Evolutionary conservation across 1,140 invertebrate genomes (phyloP).

Genomic region (Apis cerana): DNA sequence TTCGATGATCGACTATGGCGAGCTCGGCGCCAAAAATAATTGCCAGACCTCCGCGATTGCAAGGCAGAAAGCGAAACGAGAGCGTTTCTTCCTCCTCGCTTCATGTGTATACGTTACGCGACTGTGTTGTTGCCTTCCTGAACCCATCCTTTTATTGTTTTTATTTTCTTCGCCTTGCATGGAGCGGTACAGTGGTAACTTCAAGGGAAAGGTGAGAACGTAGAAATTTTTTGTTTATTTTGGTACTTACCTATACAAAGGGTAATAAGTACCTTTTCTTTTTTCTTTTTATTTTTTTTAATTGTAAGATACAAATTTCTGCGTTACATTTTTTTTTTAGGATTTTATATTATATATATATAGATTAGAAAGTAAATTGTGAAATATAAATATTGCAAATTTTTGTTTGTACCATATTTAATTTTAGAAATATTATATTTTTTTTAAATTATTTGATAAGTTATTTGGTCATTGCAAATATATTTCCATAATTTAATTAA

Average conservation of each 20-base stretch:
- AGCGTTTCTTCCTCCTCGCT: conserved; percentile 41
- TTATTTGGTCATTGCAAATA: background rate
- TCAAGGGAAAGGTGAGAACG: conserved; percentile 14
- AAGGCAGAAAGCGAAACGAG: conserved; percentile 46
- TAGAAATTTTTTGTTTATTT: background rate
- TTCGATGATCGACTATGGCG: conserved; percentile 43
- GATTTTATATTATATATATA: background rate
- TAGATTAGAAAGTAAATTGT: too few relatives aligned
- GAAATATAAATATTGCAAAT: background rate
- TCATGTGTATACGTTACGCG: conserved; percentile 19
- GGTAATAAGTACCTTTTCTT: too few relatives aligned
- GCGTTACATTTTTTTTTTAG: too few relatives aligned
- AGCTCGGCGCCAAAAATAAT: conserved; percentile 57
- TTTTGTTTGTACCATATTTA: background rate
- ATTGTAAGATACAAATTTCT: too few relatives aligned
- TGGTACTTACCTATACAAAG: too few relatives aligned
- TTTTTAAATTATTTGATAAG: background rate
- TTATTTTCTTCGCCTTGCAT: conserved; percentile 12
- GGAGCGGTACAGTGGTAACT: conserved; percentile 2
- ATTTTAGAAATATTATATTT: too few relatives aligned
- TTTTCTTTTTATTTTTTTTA: too few relatives aligned
- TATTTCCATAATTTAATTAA: background rate
- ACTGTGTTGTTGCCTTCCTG: conserved; percentile 8
- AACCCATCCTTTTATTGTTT: background rate
- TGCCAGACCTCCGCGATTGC: conserved; percentile 45